Percentiles rank a stretch among this genome's conserved stretches.
Evolutionary conservation across 2,797 vertebrate genomes (phyloP).

Genomic region (Aplochiton taeniatus): DNA sequence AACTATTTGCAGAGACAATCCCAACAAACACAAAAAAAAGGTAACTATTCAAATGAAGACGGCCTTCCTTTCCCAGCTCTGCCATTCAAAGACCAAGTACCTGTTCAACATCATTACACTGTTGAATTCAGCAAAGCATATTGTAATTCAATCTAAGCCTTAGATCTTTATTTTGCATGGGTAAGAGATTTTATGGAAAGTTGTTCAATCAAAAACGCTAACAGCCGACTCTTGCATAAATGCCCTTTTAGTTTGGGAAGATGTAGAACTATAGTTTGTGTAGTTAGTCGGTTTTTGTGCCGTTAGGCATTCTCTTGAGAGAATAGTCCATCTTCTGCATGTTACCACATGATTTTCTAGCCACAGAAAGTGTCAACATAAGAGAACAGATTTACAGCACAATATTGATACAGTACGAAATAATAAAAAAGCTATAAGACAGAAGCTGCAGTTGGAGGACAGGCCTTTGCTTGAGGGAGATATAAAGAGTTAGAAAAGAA

Average conservation of each 20-base stretch:
- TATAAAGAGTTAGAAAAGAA: conserved; percentile 22
- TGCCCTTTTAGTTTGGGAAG: too few species aligned
- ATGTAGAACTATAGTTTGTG: too few species aligned
- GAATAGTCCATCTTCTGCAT: too few species aligned
- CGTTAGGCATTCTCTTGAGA: too few species aligned
- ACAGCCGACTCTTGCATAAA: too few species aligned
- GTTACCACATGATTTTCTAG: neutral
- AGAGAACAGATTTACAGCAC: neutral
- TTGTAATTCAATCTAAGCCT: too few species aligned
- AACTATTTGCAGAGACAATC: neutral
- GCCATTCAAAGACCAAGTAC: neutral
- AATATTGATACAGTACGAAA: neutral
- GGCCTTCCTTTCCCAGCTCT: neutral
- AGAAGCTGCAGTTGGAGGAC: conserved; percentile 12
- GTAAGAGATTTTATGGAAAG: too few species aligned
- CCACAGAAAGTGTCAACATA: conserved; percentile 7
- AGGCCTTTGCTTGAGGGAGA: conserved; percentile 40
- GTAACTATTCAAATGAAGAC: conserved; percentile 1
- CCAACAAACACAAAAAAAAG: conserved; percentile 13
- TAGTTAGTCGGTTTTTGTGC: too few species aligned
- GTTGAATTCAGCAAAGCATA: too few species aligned
- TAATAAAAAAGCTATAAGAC: neutral
- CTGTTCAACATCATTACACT: too few species aligned
- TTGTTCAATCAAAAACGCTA: too few species aligned
- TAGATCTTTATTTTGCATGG: too few species aligned